Percentiles rank a stretch among this genome's conserved stretches.
phyloP scores from a whole-genome alignment of 2,888 invertebrate species.

The Colostygia pectinataria region DNA sequence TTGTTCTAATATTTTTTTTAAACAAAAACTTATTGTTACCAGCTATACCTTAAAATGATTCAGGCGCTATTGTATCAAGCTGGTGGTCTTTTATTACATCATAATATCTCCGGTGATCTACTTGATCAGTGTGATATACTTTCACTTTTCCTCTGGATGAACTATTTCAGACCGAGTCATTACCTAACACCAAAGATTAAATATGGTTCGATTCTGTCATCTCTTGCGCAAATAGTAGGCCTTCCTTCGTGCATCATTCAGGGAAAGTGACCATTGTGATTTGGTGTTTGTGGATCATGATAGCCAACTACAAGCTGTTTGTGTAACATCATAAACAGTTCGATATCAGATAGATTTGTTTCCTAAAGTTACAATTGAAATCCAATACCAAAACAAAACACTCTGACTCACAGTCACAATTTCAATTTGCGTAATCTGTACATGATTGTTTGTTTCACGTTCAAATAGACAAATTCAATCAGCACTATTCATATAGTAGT shows the following conservation, averaged over 20 bases:
- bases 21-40: slow-evolving; percentile 9
- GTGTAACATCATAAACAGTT: slow-evolving; percentile 67
- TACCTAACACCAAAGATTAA: slow-evolving; percentile 6
- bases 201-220: slow-evolving; percentile 6
- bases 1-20: slow-evolving; percentile 13
- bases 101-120: neutral
- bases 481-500: slow-evolving; percentile 32
- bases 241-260: slow-evolving; percentile 39
- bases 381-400: slow-evolving; percentile 59
- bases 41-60: neutral
- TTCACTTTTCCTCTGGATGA: neutral
- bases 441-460: slow-evolving; percentile 41
- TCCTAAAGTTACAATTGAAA: slow-evolving; percentile 63
- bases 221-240: slow-evolving; percentile 17
- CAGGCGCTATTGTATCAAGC: neutral
- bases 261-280: slow-evolving; percentile 56
- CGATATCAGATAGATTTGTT: slow-evolving; percentile 62
- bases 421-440: slow-evolving; percentile 60
- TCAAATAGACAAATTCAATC: slow-evolving; percentile 32
- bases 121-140: neutral
- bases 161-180: slow-evolving; percentile 5
- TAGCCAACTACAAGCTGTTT: slow-evolving; percentile 59
- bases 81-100: neutral
- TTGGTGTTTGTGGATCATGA: slow-evolving; percentile 52
- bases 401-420: slow-evolving; percentile 65